Evolutionary conservation across 2,797 vertebrate species (phyloP), one percentile per base, ranked within the genome.

Genomic region (Iguana delicatissima): DNA sequence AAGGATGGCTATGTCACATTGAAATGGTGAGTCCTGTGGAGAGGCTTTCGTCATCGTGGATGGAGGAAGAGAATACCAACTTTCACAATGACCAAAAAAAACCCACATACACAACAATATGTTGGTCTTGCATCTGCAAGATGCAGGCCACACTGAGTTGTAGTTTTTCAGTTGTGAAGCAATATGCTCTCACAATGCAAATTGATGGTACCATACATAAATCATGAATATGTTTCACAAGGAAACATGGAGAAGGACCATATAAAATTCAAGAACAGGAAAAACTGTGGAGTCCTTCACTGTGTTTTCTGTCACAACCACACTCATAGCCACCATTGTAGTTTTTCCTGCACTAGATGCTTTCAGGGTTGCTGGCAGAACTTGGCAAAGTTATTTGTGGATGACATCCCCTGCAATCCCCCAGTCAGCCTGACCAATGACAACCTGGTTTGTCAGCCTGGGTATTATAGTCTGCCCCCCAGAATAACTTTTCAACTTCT

Each of bases 251-350:
- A 52, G 67, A 80, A 52, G 32, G 24, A 67, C 52, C 14, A 72
- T 13, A 85, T 55, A 42, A 86, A 92, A 94, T 74, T 0, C 59
- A 35, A 64, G n/a, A 32, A 88, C 62, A 74, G 80, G 2, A 74
- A 89, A 73, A 1, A 32, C 24, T 55, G 10, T 69, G 26, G 38
- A 72, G 16, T 57, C 29, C n/a, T 69, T 80, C 38, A 29, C 3
- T 14, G 1, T 46, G 42, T 46, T 46, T 46, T 4, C 42, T 46
- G 42, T 77, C 74, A n/a, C 90, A 26, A 8, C 62, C 13, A 85
- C 6, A 2, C 24, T 87, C 7, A 29, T 9, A n/a, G 13, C 3
- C 86, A 32, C 84, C 46, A 4, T 69, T 86, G 73, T 46, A 52
- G 12, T 62, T 80, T 24, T 6, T 35, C 10, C 72, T 32, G 32